A percentile compares a stretch with the other conserved stretches of the same genome.
phyloP scores from a whole-genome alignment of 2,113 vertebrate species.

The Petroica traversi region DNA sequence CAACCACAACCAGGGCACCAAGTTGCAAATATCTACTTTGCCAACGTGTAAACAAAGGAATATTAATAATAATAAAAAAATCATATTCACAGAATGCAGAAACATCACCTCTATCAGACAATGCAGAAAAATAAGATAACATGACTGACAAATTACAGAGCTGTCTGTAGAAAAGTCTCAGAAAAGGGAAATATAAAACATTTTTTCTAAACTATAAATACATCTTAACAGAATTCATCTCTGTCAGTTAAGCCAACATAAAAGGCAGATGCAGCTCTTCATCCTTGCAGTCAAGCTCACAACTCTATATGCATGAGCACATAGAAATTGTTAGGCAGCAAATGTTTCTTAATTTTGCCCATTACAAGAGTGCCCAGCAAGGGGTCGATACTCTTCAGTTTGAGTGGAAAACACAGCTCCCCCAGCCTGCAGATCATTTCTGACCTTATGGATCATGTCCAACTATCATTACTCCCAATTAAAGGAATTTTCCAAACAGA shows the following conservation, averaged over 20 bases:
- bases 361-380: not conserved
- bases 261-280: not conserved
- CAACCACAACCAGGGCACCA: not conserved
- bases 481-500: not conserved
- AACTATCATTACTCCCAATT: not conserved
- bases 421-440: not conserved
- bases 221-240: not conserved
- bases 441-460: not conserved
- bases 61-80: not conserved
- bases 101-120: not conserved
- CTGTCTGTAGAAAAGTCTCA: not conserved
- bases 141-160: not conserved
- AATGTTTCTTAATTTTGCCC: slow-evolving; percentile 8
- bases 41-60: not conserved
- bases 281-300: not conserved
- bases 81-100: not conserved
- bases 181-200: not conserved
- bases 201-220: not conserved
- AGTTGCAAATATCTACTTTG: not conserved
- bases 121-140: not conserved
- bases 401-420: not conserved
- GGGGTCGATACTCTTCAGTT: not conserved
- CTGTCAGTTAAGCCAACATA: not conserved
- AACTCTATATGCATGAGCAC: not conserved
- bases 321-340: not conserved